phyloP scores from a whole-genome alignment of 2,113 vertebrate genomes.

The Macquaria ambigua region DNA sequence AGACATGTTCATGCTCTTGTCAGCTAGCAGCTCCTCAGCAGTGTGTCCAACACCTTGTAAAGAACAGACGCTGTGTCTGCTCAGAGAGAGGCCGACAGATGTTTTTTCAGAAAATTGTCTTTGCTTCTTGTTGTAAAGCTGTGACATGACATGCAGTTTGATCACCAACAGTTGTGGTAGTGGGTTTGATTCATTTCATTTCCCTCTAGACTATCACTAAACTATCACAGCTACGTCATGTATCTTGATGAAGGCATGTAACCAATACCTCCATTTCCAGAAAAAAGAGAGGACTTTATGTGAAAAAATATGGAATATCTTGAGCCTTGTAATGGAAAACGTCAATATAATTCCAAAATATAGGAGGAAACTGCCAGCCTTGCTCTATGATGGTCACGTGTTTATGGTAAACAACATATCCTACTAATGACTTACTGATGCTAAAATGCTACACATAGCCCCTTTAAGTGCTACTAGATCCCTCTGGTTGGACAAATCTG shows the following conservation, averaged over 20 bases:
- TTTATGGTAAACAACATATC: not conserved
- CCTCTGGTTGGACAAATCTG: conserved; percentile 37
- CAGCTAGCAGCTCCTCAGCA: conserved; percentile 76
- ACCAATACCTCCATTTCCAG: not conserved
- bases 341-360: not conserved
- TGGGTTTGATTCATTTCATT: conserved; percentile 21
- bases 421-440: conserved; percentile 3
- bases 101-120: not conserved
- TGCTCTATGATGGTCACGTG: not conserved
- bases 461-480: conserved; percentile 18
- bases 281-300: not conserved
- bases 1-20: conserved; percentile 56
- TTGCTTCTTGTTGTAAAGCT: conserved; percentile 50
- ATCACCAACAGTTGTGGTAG: conserved; percentile 17
- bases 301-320: not conserved
- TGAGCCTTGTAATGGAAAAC: not conserved
- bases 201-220: not conserved
- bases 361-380: not conserved
- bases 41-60: conserved; percentile 74
- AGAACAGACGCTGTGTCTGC: conserved; percentile 62
- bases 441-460: conserved; percentile 21
- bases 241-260: not conserved
- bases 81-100: not conserved
- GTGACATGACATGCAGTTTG: conserved; percentile 29
- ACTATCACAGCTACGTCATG: not conserved